phyloP scores from a whole-genome alignment of 2,888 invertebrate species.

The Folsomia candida region DNA sequence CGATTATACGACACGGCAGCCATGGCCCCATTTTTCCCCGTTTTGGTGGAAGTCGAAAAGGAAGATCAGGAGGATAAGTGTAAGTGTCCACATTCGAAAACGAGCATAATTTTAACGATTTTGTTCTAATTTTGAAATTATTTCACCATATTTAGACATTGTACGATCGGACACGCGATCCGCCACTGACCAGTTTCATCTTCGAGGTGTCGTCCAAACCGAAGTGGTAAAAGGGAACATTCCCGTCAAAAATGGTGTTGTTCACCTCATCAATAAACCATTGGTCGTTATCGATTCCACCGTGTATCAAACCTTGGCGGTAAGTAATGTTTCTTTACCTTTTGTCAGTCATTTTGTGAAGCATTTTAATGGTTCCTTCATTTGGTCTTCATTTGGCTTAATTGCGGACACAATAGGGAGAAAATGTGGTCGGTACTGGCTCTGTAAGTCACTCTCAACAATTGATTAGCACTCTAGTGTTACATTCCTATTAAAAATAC shows the following conservation, averaged over 20 bases:
- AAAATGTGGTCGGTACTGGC: slow-evolving; percentile 44
- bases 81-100: slow-evolving; percentile 40
- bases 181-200: too few species aligned
- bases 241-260: slow-evolving; percentile 86
- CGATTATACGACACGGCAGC: slow-evolving; percentile 67
- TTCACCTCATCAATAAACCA: slow-evolving; percentile 87
- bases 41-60: slow-evolving; percentile 46
- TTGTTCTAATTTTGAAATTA: slow-evolving; percentile 15
- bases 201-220: slow-evolving; percentile 77
- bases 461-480: too few species aligned
- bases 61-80: slow-evolving; percentile 40
- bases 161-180: slow-evolving; percentile 77
- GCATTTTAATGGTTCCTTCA: not conserved
- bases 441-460: slow-evolving; percentile 44
- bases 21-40: slow-evolving; percentile 43
- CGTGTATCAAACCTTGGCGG: slow-evolving; percentile 80
- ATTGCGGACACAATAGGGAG: slow-evolving; percentile 29
- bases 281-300: slow-evolving; percentile 88
- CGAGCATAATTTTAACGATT: too few species aligned
- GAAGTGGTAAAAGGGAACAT: slow-evolving; percentile 87
- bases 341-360: not conserved
- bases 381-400: not conserved
- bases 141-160: slow-evolving; percentile 74
- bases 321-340: slow-evolving; percentile 57
- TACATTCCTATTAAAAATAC: too few species aligned